Evolutionary conservation across 1,140 invertebrate species (phyloP).

Genomic region (Hypsibius dujardini): DNA sequence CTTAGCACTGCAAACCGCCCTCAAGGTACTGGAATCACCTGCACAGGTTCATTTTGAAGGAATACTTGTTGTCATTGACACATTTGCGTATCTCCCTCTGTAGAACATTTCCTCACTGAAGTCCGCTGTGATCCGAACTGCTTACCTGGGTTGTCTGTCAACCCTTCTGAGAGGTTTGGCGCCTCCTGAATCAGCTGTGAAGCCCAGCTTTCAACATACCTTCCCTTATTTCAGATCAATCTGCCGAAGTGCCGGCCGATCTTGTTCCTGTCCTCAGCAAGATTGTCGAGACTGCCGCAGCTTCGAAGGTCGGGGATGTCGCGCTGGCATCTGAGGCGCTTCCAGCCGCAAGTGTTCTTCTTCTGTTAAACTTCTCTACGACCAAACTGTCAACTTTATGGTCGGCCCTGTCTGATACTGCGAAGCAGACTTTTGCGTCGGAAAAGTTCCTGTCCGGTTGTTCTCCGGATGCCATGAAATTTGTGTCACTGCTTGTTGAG

Average conservation of each 20-base stretch:
- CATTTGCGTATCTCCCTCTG: constrained; percentile 23
- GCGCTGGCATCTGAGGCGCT: too few species aligned
- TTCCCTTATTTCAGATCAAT: constrained; percentile 23
- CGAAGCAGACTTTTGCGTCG: constrained; percentile 36
- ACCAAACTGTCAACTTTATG: too few species aligned
- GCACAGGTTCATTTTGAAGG: neutral
- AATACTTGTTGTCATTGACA: neutral
- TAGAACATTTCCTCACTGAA: constrained; percentile 59
- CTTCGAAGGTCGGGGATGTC: too few species aligned
- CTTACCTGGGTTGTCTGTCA: constrained; percentile 48
- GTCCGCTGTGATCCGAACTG: constrained; percentile 52
- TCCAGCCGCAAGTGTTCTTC: constrained; percentile 27
- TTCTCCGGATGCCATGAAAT: constrained; percentile 28
- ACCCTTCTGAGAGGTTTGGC: constrained; percentile 19
- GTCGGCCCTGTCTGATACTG: too few species aligned
- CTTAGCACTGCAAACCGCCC: neutral
- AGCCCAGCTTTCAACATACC: neutral
- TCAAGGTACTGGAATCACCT: constrained; percentile 11
- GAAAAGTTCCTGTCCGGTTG: constrained; percentile 37
- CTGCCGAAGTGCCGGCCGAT: too few species aligned
- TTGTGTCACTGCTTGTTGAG: constrained; percentile 42
- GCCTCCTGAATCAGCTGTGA: neutral
- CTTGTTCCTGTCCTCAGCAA: too few species aligned
- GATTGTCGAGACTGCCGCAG: too few species aligned
- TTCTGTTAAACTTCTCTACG: constrained; percentile 53